phyloP scores from a whole-genome alignment of 2,113 vertebrate species.

The Nyctibius bracteatus region DNA sequence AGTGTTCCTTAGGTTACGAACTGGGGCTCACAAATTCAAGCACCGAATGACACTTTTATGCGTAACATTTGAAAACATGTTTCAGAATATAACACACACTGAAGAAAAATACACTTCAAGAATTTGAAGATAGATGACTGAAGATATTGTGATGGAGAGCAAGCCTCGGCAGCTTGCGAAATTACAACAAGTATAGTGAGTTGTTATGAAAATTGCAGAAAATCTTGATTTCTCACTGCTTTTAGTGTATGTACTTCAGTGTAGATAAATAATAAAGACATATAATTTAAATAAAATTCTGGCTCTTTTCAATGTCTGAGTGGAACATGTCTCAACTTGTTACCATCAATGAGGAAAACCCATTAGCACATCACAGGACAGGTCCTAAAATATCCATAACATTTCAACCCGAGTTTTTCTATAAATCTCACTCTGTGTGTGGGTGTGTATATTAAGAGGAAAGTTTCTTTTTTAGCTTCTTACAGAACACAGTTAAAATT shows the following conservation, averaged over 20 bases:
- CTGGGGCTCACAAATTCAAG: not conserved
- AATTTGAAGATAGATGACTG: not conserved
- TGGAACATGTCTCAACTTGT: not conserved
- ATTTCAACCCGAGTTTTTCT: not conserved
- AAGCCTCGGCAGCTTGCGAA: not conserved
- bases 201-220: not conserved
- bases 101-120: not conserved
- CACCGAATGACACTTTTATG: not conserved
- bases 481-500: not conserved
- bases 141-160: not conserved
- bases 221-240: not conserved
- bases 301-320: not conserved
- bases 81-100: not conserved
- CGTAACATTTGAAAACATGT: not conserved
- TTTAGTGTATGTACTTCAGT: not conserved
- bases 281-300: conserved; percentile 11
- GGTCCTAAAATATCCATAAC: not conserved
- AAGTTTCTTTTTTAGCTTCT: not conserved
- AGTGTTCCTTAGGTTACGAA: not conserved
- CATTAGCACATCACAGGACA: not conserved
- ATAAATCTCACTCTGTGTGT: not conserved
- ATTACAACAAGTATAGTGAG: not conserved
- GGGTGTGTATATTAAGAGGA: not conserved
- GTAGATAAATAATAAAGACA: not conserved
- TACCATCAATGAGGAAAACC: not conserved